Percentiles rank a stretch among this genome's conserved stretches.
These are phyloP conservation scores for Acrocephalus scirpaceus DNA, from an alignment of 2,797 vertebrate genomes.

Conservation along the genomic window DNA sequence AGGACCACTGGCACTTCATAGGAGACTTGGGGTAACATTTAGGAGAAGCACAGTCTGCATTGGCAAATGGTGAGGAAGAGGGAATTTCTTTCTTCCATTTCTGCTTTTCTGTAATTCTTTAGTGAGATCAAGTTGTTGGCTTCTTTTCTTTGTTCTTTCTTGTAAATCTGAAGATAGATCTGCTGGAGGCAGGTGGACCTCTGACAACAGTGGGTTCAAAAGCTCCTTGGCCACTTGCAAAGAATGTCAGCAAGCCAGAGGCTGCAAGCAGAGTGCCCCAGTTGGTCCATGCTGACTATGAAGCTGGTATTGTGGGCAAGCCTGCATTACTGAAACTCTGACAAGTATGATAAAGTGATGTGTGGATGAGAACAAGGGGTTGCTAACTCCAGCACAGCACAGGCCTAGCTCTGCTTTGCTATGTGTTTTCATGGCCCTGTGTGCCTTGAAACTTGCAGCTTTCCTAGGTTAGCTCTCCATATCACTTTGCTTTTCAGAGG, in stretches of 20 bases:
- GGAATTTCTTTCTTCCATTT: not conserved
- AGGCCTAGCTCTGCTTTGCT: not conserved
- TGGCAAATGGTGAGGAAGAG: not conserved
- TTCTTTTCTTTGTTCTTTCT: not conserved
- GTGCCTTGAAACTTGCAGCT: not conserved
- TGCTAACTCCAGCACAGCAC: not conserved
- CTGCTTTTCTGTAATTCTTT: not conserved
- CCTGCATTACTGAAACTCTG: not conserved
- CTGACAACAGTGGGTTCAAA: not conserved
- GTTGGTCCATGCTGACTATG: not conserved
- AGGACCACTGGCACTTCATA: not conserved
- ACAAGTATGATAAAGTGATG: not conserved
- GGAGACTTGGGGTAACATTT: not conserved
- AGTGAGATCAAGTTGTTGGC: not conserved
- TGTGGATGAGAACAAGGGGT: not conserved
- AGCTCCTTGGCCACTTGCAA: not conserved
- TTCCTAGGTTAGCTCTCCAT: not conserved
- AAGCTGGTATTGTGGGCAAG: not conserved
- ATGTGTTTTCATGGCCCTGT: not conserved
- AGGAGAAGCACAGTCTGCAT: not conserved
- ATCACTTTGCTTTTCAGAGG: not conserved
- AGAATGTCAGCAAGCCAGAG: not conserved
- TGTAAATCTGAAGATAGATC: not conserved
- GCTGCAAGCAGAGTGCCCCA: not conserved
- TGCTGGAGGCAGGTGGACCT: not conserved